Conservation (phyloP, 2,888 invertebrate genomes). For the Ellobium chinense region DNA sequence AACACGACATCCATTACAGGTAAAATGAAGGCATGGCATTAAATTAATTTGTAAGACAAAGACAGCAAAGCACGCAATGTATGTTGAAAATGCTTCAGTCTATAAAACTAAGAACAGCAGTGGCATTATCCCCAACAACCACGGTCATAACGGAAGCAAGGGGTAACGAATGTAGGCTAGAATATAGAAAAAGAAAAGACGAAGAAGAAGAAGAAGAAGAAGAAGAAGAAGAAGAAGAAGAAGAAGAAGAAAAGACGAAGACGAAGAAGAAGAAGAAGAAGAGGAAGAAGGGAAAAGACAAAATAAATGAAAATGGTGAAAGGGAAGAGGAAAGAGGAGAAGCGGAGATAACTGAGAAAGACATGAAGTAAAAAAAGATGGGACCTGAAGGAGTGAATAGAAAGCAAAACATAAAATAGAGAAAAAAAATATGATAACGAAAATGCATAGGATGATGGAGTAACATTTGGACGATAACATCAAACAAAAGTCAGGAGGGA, state of each 20-base stretch:
- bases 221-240: not conserved
- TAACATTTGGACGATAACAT: too few relatives aligned
- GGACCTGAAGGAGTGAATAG: constrained; percentile 1
- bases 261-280: not conserved
- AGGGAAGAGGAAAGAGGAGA: not conserved
- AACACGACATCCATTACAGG: too few relatives aligned
- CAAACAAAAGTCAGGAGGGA: not conserved
- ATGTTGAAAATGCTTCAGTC: too few relatives aligned
- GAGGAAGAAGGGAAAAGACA: not conserved
- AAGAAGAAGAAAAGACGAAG: not conserved
- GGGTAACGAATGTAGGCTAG: too few relatives aligned
- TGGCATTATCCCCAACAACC: too few relatives aligned
- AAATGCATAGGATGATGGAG: too few relatives aligned
- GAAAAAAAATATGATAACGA: constrained; percentile 5
- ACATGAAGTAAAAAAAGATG: constrained; percentile 1
- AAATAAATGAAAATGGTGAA: not conserved
- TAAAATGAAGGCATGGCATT: too few relatives aligned
- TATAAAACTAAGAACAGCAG: too few relatives aligned
- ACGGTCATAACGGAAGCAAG: too few relatives aligned
- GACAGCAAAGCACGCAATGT: too few relatives aligned
- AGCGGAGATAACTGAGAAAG: not conserved
- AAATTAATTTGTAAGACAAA: too few relatives aligned
- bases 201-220: not conserved
- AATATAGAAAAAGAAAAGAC: not conserved
- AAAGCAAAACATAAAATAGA: constrained; percentile 21